Conservation (phyloP, 2,797 vertebrate species). For the Ptychobarbus kaznakovi region DNA sequence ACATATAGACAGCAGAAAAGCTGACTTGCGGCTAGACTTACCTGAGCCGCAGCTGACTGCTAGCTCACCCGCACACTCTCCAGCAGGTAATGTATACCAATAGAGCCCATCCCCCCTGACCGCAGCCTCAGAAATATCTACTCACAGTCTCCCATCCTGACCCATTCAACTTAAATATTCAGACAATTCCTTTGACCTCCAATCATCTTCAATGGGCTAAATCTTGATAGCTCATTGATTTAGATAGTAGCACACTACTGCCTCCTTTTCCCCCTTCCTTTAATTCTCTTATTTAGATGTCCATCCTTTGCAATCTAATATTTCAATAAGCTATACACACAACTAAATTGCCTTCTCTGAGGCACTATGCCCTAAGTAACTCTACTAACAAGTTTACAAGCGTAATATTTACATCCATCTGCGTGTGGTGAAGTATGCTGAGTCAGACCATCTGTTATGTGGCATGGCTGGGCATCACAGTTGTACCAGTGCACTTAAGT, state of each 20-base stretch:
- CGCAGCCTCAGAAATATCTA: constrained; percentile 35
- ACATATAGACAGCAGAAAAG: constrained; percentile 82
- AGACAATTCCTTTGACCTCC: constrained; percentile 50
- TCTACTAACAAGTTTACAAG: constrained; percentile 65
- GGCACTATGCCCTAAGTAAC: constrained; percentile 56
- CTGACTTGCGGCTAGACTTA: constrained; percentile 83
- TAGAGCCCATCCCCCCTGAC: constrained; percentile 68
- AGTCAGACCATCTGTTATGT: constrained; percentile 66
- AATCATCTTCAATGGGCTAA: constrained; percentile 43
- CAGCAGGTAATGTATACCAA: constrained; percentile 98
- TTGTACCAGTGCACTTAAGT: constrained; percentile 75
- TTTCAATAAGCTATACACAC: constrained; percentile 61
- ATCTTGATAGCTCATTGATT: constrained; percentile 22
- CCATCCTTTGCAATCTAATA: constrained; percentile 62
- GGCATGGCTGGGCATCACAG: constrained; percentile 67
- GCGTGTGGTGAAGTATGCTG: constrained; percentile 54
- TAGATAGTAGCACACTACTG: constrained; percentile 36
- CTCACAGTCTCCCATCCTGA: constrained; percentile 52
- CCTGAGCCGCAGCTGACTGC: constrained; percentile 86
- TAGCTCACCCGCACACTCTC: constrained; percentile 85
- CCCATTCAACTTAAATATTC: constrained; percentile 56
- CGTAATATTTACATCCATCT: constrained; percentile 61
- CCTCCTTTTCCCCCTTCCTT: neutral
- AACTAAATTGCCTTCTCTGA: constrained; percentile 69
- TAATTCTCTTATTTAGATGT: constrained; percentile 51